Base-by-base conservation (phyloP, 2,888 invertebrate species). In the Drosophila merina region DNA sequence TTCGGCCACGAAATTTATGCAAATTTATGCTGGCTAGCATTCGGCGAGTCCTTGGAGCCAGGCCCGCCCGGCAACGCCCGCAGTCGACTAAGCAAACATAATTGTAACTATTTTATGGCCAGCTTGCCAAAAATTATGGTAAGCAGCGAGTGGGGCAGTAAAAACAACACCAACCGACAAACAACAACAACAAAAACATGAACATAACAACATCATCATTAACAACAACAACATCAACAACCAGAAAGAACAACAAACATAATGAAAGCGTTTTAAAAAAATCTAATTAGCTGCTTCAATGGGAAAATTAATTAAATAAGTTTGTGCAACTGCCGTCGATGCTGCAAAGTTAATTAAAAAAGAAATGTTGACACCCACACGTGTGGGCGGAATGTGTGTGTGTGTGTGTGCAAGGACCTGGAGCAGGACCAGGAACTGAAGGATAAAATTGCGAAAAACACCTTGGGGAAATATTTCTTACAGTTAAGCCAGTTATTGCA, bases 201-300 rank as follows among this genome's bases (percentile, higher is more conserved):
- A 36, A n/a, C n/a, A n/a, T 44, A 62, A 49, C 44, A 60, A 59
- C 52, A 59, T 48, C 60, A 62, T 59, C 60, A 42, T 59, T 59
- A 59, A 49, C 26, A 44, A 33, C 12, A 26, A 48, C 38, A 51
- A 48, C 63, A 54, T 36, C 40, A 56, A 30, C 8, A 59, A 47
- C 45, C 47, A 47, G 33, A 40, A 60, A 26, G 25, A 57, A 42
- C 40, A 64, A 55, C 28, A 38, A 42, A 7, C 44, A 54, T 42
- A 49, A 51, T 68, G 66, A 47, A 40, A 57, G 51, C 52, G 63
- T 47, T 74, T 70, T 51, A 72, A 72, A 76, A 20, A 20, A 83
- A 86, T 74, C 87, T 81, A 83, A 83, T 83, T 83, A 86, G 74
- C 81, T 76, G 87, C 82, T 59, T 84, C 72, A 86, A 76, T 86